Evolutionary conservation across 2,797 vertebrate species (phyloP), one percentile per base, ranked within the genome.

Genomic region (Myoxocephalus aenaeus): DNA sequence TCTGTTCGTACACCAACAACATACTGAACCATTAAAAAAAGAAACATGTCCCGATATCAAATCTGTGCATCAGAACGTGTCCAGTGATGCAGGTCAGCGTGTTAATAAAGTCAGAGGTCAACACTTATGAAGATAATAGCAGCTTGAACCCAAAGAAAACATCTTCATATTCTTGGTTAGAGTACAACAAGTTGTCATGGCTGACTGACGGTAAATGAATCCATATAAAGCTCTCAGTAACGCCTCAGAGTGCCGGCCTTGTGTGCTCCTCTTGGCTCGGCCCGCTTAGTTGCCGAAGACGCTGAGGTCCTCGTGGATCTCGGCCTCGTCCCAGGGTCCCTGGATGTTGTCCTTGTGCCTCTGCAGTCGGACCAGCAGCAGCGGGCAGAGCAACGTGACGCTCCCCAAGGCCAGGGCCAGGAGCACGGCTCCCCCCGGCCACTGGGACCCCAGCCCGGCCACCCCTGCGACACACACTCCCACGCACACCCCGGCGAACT

Each of bases 311-410:
- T 99, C 98, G 4, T 95, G 97, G 87, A 99, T 99, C 90, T 98
- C 97, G 0, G 98, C 98, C 90, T 99, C 98, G 0, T 99, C 98
- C 98, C 98, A 99, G 0, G 98, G 98, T 11, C 98, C 98, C 0
- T 99, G 97, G 83, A 99, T 99, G 88, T 99, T 99, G 93, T 99
- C 97, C 87, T 99, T 99, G 87, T 97, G 96, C 77, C 96, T 95
- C 91, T 99, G 98, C 32, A 99, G 91, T 59, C 90, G 89, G 65
- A 99, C 95, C 40, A 99, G 96, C 81, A 96, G 95, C 84, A 97
- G 94, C 12, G 98, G 98, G 81, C 97, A 99, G 67, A 98, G 90
- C 54, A 97, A 93, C 0, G 96, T 96, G 38, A 99, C 85, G 11
- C 94, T 87, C 2, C 96, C 78, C 42, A 99, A 92, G 27, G 96